Conservation (phyloP, 64 coral and sea anemone genomes). For the Pachyseris speciosa region DNA sequence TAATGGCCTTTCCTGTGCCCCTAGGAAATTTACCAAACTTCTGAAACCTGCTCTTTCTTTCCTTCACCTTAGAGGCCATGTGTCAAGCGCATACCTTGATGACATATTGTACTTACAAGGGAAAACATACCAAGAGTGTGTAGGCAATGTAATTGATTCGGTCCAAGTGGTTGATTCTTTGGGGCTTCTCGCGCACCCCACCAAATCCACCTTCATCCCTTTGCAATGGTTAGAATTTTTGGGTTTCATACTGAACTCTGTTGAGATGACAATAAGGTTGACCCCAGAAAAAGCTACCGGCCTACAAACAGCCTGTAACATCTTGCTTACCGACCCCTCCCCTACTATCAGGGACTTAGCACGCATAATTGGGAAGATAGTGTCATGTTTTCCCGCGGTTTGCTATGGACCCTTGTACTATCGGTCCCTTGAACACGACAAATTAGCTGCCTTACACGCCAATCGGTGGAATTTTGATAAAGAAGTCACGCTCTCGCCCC, state of each 20-base stretch:
- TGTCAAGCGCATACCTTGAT: constrained; percentile 28
- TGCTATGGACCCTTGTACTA: constrained; percentile 14
- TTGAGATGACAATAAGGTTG: constrained; percentile 18
- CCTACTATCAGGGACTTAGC: constrained; percentile 3
- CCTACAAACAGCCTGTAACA: background rate
- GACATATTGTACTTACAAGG: constrained; percentile 64
- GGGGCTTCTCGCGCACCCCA: constrained; percentile 12
- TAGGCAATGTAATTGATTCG: constrained; percentile 41
- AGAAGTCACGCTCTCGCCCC: constrained; percentile 44
- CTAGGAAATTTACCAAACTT: constrained; percentile 51
- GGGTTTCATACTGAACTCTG: constrained; percentile 38
- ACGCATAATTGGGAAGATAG: constrained; percentile 31
- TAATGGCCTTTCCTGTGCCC: constrained; percentile 28
- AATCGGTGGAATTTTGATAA: constrained; percentile 64
- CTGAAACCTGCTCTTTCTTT: constrained; percentile 37
- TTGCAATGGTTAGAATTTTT: constrained; percentile 2
- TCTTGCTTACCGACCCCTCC: background rate
- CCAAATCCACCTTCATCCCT: constrained; percentile 24
- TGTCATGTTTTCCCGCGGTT: constrained; percentile 29
- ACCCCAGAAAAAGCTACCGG: background rate
- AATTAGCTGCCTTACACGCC: constrained; percentile 15
- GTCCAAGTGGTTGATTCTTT: background rate
- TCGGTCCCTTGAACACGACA: constrained; percentile 45
- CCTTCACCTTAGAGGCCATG: constrained; percentile 23
- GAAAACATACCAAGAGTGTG: constrained; percentile 15